Conservation (phyloP, 2,888 invertebrate genomes). For the Nasonovia ribisnigri region DNA sequence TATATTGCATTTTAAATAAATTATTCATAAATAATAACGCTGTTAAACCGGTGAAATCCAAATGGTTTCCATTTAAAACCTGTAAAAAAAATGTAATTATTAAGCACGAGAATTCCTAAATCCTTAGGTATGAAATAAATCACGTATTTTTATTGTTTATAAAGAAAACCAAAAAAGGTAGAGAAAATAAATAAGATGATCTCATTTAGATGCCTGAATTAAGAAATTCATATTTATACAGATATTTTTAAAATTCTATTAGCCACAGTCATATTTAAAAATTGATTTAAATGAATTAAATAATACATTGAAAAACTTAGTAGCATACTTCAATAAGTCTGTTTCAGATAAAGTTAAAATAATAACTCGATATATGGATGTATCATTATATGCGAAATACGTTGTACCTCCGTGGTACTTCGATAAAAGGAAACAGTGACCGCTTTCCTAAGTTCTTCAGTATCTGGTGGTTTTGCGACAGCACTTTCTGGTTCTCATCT, state of each 20-base stretch:
- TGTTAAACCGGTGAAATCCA: slow-evolving; percentile 52
- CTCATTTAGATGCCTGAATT: not conserved
- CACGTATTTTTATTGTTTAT: not conserved
- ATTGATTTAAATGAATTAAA: not conserved
- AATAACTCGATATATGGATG: not conserved
- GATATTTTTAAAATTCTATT: not conserved
- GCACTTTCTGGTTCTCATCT: slow-evolving; percentile 70
- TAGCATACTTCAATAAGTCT: not conserved
- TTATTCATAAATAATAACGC: slow-evolving; percentile 62
- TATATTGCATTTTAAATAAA: slow-evolving; percentile 60
- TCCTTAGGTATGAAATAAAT: not conserved
- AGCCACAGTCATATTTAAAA: not conserved
- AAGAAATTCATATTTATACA: not conserved
- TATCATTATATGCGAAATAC: not conserved
- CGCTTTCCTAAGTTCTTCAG: slow-evolving; percentile 85
- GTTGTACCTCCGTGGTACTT: slow-evolving; percentile 46
- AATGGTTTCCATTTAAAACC: slow-evolving; percentile 53
- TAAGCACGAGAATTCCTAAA: not conserved
- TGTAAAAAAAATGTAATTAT: slow-evolving; percentile 48
- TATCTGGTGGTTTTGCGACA: slow-evolving; percentile 80
- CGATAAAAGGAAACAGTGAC: slow-evolving; percentile 44
- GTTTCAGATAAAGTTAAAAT: not conserved
- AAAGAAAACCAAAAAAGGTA: not conserved
- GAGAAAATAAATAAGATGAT: not conserved
- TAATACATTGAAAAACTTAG: slow-evolving; percentile 8